These are phyloP conservation scores for Caranx ignobilis DNA, from an alignment of 2,113 vertebrate genomes.

Conservation along the genomic window DNA sequence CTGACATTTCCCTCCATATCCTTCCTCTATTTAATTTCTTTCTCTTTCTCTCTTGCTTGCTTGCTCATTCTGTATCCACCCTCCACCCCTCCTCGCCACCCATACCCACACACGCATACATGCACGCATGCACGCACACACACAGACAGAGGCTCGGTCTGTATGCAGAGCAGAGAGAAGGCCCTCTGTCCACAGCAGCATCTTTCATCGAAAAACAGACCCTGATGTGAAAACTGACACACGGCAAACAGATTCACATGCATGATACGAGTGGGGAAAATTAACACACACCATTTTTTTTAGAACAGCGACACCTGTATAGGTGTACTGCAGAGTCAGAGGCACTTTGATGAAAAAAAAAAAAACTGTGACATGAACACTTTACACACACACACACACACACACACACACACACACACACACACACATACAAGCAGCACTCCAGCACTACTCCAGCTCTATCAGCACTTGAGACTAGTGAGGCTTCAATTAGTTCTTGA, in stretches of 20 bases:
- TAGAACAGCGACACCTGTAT: conserved; percentile 15
- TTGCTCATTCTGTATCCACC: conserved; percentile 62
- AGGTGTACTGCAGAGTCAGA: conserved; percentile 31
- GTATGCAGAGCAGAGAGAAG: conserved; percentile 53
- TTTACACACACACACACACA: conserved; percentile 62
- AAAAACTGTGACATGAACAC: conserved; percentile 55
- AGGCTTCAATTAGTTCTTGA: conserved; percentile 99
- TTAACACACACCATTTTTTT: conserved; percentile 9
- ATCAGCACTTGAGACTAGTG: conserved; percentile 96
- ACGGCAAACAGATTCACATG: conserved; percentile 2
- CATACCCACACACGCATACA: conserved; percentile 15
- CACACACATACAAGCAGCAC: conserved; percentile 63
- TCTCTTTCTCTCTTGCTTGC: conserved; percentile 55
- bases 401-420: conserved; percentile 57
- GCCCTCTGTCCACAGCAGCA: conserved; percentile 49
- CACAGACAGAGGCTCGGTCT: conserved; percentile 21
- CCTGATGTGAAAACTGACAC: conserved; percentile 19
- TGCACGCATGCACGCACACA: conserved; percentile 13
- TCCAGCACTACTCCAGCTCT: conserved; percentile 92
- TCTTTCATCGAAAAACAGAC: conserved; percentile 35
- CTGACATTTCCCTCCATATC: conserved; percentile 84
- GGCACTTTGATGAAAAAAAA: conserved; percentile 38
- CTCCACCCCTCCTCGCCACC: conserved; percentile 22
- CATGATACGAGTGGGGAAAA: background rate
- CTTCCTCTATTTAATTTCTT: conserved; percentile 72